Percentiles rank a stretch among this genome's conserved stretches.
phyloP scores from a whole-genome alignment of 1,140 invertebrate genomes.

The Zaprionus taronus region DNA sequence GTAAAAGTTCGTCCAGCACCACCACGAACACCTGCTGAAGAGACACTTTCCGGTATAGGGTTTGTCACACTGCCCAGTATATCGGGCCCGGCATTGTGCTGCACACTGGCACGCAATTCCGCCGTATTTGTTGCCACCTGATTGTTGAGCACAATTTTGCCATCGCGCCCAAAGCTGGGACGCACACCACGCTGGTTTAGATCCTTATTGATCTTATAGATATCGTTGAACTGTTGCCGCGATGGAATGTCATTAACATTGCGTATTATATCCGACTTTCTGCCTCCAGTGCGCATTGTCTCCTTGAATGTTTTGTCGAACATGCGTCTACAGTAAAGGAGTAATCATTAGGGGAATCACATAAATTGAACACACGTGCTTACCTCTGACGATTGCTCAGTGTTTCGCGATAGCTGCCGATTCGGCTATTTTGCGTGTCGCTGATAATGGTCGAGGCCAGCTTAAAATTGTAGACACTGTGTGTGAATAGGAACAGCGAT shows the following conservation, averaged over 20 bases:
- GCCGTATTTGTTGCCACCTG: constrained; percentile 49
- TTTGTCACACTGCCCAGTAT: constrained; percentile 48
- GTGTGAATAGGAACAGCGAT: constrained; percentile 64
- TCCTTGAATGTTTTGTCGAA: constrained; percentile 74
- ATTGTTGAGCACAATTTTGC: constrained; percentile 60
- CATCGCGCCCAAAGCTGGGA: constrained; percentile 50
- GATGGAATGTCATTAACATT: constrained; percentile 73
- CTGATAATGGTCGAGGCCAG: constrained; percentile 71
- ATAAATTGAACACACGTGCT: neutral
- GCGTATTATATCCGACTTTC: constrained; percentile 72
- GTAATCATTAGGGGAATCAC: neutral
- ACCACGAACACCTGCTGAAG: neutral
- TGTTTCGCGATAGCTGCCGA: constrained; percentile 52
- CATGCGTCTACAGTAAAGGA: constrained; percentile 42
- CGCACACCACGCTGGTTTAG: constrained; percentile 61
- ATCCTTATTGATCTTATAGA: constrained; percentile 71
- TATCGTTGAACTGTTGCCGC: constrained; percentile 72
- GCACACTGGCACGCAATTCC: constrained; percentile 63
- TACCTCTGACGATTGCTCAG: constrained; percentile 68
- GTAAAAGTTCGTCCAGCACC: neutral
- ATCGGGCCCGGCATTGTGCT: constrained; percentile 65
- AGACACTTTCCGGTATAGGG: constrained; percentile 30
- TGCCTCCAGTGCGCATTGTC: constrained; percentile 61
- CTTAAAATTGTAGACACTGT: constrained; percentile 70
- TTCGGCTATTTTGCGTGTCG: constrained; percentile 45